Evolutionary conservation across 2,113 vertebrate genomes (phyloP), one percentile per base, ranked within the genome.

Genomic region (Planiliza haematocheilus): DNA sequence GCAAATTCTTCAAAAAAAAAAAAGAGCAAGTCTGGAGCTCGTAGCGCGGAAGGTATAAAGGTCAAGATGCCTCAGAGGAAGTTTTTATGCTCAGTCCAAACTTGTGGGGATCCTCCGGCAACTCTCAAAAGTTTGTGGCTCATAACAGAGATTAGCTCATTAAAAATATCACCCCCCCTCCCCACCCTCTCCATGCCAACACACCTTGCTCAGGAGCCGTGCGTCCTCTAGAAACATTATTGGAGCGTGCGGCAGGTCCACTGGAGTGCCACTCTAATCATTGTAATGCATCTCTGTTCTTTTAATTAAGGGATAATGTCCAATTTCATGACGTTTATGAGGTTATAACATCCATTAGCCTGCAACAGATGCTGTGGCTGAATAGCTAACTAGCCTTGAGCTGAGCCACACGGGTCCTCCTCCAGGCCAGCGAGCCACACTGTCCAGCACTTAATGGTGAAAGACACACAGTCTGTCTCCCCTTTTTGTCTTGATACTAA

Each of bases 241-340:
- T 70, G 75, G 77, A 72, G 82, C 64, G 78, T 30, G 83, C 61
- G 66, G 84, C 81, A 60, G 86, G 86, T 88, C 72, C 70, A 62
- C 85, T 51, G 77, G 74, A 88, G 88, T 88, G 88, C 83, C 87
- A 88, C 90, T 89, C 74, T 93, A 93, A 94, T 93, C 90, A 91
- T 88, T 92, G 90, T 92, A 92, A 94, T 93, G 92, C 92, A 93
- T 94, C 93, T 93, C 92, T 94, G 92, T 94, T 94, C 93, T 93
- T 94, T 94, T 94, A 94, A 94, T 94, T 94, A 94, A 92, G 88
- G 91, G 91, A 94, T 94, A 94, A 94, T 94, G 92, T 94, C 92
- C 93, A 94, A 94, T 94, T 94, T 92, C 93, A 91, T 93, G 93
- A 94, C 82, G 89, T 93, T 94, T 94, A 94, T 94, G 93, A 93